phyloP scores from a whole-genome alignment of 2,888 invertebrate species.

The Trachelus troglodyta region DNA sequence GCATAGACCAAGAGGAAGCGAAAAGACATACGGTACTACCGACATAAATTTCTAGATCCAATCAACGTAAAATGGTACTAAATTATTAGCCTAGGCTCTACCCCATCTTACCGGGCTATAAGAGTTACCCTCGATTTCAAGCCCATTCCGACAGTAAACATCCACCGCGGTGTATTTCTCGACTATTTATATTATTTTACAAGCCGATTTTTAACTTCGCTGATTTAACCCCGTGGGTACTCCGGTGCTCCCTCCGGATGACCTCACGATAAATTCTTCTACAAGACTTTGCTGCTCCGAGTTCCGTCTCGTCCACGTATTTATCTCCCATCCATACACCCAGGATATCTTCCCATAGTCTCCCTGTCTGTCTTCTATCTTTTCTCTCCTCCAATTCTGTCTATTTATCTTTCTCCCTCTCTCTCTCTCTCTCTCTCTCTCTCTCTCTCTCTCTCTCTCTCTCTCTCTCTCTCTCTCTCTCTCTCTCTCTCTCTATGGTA shows the following conservation, averaged over 20 bases:
- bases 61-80: slow-evolving; percentile 62
- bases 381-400: not conserved
- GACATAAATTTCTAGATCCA: slow-evolving; percentile 56
- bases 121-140: not conserved
- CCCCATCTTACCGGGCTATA: not conserved
- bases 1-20: not conserved
- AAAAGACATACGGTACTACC: slow-evolving; percentile 17
- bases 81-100: slow-evolving; percentile 49
- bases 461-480: not conserved
- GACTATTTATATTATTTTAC: not conserved
- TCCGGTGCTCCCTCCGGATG: not conserved
- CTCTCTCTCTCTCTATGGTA: not conserved
- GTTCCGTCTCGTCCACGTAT: not conserved
- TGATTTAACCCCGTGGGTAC: not conserved
- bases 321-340: not conserved
- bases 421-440: not conserved
- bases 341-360: not conserved
- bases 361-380: not conserved
- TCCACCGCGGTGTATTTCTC: not conserved
- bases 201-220: not conserved
- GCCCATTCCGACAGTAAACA: not conserved
- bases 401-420: slow-evolving; percentile 1
- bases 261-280: not conserved
- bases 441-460: slow-evolving; percentile 1
- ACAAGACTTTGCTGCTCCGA: not conserved